Evolutionary conservation across 2,797 vertebrate species (phyloP).

Genomic region (Sylvia borin): DNA sequence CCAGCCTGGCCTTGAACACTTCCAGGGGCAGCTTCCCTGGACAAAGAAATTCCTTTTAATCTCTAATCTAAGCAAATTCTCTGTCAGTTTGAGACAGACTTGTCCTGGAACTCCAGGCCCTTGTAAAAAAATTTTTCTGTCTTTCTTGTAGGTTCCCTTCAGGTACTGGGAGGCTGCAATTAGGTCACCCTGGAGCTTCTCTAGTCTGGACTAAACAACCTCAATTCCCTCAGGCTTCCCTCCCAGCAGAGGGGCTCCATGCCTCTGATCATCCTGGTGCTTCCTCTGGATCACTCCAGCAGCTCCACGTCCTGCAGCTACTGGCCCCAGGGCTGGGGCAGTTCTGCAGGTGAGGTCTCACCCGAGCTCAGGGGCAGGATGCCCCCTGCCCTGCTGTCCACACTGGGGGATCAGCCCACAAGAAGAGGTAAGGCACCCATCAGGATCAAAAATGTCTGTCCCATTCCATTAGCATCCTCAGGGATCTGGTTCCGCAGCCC

Average conservation of each 20-base stretch:
- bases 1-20: not conserved
- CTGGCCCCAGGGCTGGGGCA: not conserved
- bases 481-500: not conserved
- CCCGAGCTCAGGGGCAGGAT: not conserved
- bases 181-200: not conserved
- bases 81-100: not conserved
- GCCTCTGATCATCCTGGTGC: not conserved
- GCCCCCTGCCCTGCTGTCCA: not conserved
- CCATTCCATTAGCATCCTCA: rapidly evolving
- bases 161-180: not conserved
- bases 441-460: too few species aligned
- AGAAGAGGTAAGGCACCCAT: not conserved
- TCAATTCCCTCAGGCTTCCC: not conserved
- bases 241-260: not conserved
- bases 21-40: not conserved
- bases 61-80: too few species aligned
- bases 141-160: not conserved
- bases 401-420: rapidly evolving
- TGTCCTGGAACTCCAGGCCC: not conserved
- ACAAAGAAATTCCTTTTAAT: not conserved
- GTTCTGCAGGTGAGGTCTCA: not conserved
- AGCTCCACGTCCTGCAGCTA: not conserved
- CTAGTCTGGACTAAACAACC: not conserved
- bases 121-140: too few species aligned
- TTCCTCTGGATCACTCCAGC: not conserved